A percentile compares a stretch with the other conserved stretches of the same genome.
phyloP scores from a whole-genome alignment of 1,140 invertebrate species.

The Cecropterus lyciades region DNA sequence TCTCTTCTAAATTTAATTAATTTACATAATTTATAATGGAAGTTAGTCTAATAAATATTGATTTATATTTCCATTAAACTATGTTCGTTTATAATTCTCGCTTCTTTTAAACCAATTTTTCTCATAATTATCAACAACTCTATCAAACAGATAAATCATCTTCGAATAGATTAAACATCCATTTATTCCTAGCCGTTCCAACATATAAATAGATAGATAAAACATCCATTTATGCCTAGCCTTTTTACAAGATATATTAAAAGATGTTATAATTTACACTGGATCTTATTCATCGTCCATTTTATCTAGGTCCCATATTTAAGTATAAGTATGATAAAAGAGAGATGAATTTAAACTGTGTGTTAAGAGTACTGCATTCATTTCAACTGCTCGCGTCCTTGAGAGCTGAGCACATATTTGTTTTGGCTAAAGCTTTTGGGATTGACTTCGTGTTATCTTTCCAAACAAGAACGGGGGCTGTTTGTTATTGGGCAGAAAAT shows the following conservation, averaged over 20 bases:
- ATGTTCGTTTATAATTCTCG: no score
- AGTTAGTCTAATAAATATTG: no score
- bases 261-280: neutral
- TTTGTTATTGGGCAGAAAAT: slow-evolving; percentile 56
- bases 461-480: slow-evolving; percentile 60
- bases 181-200: no score
- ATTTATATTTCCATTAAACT: no score
- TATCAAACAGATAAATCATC: neutral
- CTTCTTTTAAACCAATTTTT: neutral
- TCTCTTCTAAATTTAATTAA: no score
- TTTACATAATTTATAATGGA: no score
- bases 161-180: neutral
- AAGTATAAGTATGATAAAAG: neutral
- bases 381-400: slow-evolving; percentile 50
- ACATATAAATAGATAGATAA: no score
- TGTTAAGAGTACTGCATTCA: slow-evolving; percentile 22
- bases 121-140: neutral
- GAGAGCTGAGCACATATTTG: slow-evolving; percentile 70
- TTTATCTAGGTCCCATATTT: neutral
- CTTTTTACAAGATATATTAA: neutral
- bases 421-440: slow-evolving; percentile 63
- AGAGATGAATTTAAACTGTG: slow-evolving; percentile 1
- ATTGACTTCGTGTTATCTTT: slow-evolving; percentile 70
- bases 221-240: neutral
- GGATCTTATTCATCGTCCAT: neutral